Conservation (phyloP, 2,797 vertebrate genomes). For the Carduelis carduelis region DNA sequence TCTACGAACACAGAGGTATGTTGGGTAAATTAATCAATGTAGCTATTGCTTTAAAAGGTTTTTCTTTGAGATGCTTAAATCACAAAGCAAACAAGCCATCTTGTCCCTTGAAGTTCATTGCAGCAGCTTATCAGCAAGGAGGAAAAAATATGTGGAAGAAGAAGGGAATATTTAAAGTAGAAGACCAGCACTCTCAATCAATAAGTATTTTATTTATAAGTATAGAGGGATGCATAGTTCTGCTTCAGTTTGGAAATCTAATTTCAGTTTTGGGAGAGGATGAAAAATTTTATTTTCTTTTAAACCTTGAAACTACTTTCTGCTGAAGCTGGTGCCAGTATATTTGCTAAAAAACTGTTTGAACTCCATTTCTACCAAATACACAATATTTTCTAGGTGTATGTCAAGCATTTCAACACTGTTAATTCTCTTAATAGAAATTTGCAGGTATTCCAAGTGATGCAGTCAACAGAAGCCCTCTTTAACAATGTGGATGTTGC, state of each 20-base stretch:
- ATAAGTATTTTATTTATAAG: background rate
- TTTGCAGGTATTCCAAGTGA: background rate
- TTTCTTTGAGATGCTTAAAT: conserved; percentile 40
- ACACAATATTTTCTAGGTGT: background rate
- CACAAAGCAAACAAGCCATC: conserved; percentile 40
- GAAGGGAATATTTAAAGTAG: background rate
- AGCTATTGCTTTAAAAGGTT: conserved; percentile 25
- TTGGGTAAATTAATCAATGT: conserved; percentile 45
- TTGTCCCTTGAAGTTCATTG: background rate
- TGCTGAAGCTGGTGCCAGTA: background rate
- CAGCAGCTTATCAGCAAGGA: background rate
- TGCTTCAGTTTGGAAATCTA: background rate
- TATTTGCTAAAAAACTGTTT: background rate
- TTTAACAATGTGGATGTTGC: background rate
- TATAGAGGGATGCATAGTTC: background rate
- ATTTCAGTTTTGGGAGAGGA: background rate
- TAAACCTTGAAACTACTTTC: background rate
- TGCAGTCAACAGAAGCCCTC: background rate
- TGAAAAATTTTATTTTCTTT: background rate
- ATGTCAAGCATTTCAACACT: background rate
- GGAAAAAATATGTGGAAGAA: background rate
- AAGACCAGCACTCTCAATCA: background rate
- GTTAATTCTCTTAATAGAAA: background rate
- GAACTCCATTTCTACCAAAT: background rate
- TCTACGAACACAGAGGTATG: conserved; percentile 4